Conservation (phyloP, 1,140 invertebrate genomes). For the Globodera rostochiensis region DNA sequence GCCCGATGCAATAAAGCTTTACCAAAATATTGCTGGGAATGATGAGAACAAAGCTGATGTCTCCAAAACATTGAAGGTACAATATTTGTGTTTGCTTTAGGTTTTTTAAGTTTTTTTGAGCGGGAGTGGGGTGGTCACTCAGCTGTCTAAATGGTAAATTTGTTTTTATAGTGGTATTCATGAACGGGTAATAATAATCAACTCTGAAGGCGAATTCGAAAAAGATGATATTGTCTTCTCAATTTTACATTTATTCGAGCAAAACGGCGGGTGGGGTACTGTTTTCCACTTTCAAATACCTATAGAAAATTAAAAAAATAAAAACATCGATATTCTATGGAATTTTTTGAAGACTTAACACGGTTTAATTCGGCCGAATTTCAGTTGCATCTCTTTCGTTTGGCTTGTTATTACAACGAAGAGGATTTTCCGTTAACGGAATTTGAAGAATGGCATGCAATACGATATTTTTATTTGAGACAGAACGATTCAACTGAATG, state of each 20-base stretch:
- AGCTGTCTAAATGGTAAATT: no score
- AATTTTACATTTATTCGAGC: no score
- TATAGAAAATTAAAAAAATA: no score
- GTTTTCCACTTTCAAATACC: no score
- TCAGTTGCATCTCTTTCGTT: constrained; percentile 38
- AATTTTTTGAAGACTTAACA: no score
- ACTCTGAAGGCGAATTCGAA: no score
- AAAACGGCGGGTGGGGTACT: no score
- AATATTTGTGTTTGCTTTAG: not conserved
- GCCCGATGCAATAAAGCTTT: constrained; percentile 41
- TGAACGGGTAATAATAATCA: no score
- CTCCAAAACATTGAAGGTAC: constrained; percentile 13
- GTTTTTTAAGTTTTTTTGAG: not conserved
- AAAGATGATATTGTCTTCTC: no score
- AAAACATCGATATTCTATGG: no score
- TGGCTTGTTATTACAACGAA: constrained; percentile 49
- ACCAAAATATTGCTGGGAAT: constrained; percentile 34
- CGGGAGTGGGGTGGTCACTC: no score
- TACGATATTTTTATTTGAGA: constrained; percentile 35
- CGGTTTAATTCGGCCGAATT: not conserved
- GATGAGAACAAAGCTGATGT: constrained; percentile 30
- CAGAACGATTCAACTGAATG: not conserved
- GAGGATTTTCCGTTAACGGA: constrained; percentile 46
- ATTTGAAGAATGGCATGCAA: constrained; percentile 49
- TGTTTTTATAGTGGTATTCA: no score